These are phyloP conservation scores for Semicossyphus pulcher DNA, from an alignment of 2,113 vertebrate species.

Conservation along the genomic window DNA sequence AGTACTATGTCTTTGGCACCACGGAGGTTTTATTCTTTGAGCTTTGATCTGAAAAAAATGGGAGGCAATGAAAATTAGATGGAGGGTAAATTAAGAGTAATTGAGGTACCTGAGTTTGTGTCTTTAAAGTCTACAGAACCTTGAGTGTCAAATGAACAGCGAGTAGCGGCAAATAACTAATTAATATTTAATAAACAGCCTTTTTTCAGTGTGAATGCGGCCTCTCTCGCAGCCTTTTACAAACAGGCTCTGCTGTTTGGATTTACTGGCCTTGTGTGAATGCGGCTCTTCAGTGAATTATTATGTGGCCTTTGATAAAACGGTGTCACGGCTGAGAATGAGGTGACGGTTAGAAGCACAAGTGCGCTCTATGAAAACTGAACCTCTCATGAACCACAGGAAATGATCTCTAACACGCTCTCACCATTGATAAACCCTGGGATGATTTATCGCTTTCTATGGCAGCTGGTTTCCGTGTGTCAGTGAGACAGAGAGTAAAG, in stretches of 20 bases:
- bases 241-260: slow-evolving; percentile 4
- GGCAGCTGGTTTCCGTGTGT: no score
- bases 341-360: slow-evolving; percentile 15
- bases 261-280: slow-evolving; percentile 33
- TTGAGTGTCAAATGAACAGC: no score
- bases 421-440: neutral
- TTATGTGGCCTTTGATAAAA: slow-evolving; percentile 36
- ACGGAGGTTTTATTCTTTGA: no score
- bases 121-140: no score
- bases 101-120: no score
- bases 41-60: no score
- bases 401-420: slow-evolving; percentile 23
- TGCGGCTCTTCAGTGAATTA: slow-evolving; percentile 50
- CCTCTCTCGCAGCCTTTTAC: neutral
- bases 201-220: neutral
- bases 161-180: no score
- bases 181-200: neutral
- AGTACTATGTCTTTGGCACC: no score
- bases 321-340: slow-evolving; percentile 34
- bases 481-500: no score
- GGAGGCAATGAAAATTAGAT: no score
- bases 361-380: slow-evolving; percentile 41
- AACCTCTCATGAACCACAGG: slow-evolving; percentile 30
- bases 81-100: no score
- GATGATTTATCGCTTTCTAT: neutral